phyloP scores from a whole-genome alignment of 2,113 vertebrate species.

The Pelobates fuscus region DNA sequence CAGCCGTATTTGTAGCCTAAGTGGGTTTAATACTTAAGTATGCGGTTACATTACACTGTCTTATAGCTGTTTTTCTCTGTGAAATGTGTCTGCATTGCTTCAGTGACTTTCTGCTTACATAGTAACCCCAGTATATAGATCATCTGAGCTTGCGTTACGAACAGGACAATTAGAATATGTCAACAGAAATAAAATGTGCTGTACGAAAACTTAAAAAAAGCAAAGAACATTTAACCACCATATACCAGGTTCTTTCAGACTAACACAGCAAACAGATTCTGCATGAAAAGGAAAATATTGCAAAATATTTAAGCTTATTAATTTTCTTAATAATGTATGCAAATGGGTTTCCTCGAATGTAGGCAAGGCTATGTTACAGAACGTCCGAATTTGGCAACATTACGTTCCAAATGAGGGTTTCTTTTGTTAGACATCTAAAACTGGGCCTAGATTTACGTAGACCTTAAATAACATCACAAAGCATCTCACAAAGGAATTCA shows the following conservation, averaged over 20 bases:
- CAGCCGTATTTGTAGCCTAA: constrained; percentile 51
- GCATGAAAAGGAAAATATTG: neutral
- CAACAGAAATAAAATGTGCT: neutral
- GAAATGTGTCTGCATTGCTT: constrained; percentile 42
- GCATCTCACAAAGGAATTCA: no score
- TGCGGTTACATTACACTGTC: constrained; percentile 52
- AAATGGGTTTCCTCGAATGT: no score
- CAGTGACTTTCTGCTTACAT: constrained; percentile 39
- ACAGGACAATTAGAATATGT: constrained; percentile 2
- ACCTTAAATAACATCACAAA: no score
- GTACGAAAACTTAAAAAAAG: neutral
- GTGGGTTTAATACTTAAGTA: constrained; percentile 50
- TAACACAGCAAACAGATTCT: neutral
- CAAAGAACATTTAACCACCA: neutral
- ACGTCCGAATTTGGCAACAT: no score
- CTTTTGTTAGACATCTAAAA: no score
- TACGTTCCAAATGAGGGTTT: no score
- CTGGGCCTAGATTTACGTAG: no score
- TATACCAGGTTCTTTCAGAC: neutral
- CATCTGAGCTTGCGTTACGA: neutral
- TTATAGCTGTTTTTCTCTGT: constrained; percentile 52
- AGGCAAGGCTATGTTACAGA: no score
- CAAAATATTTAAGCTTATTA: neutral
- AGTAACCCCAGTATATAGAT: constrained; percentile 35
- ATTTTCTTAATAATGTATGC: neutral